These are phyloP conservation scores for Venustoraphidia nigricollis DNA, from an alignment of 2,888 invertebrate species.

Conservation along the genomic window DNA sequence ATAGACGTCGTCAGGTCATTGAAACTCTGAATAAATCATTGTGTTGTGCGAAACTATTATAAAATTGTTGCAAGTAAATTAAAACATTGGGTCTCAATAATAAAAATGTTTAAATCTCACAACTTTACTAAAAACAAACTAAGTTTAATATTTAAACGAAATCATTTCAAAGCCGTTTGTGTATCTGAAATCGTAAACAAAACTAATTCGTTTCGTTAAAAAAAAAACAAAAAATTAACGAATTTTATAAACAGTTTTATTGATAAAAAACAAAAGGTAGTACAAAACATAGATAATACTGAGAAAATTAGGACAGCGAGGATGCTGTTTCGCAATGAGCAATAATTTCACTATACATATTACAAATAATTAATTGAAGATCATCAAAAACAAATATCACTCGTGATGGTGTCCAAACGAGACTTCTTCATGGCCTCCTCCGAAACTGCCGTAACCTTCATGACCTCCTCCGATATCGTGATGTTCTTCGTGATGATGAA, in stretches of 20 bases:
- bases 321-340: neutral
- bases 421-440: conserved; percentile 17
- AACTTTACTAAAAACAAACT: no score
- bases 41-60: no score
- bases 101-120: no score
- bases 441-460: conserved; percentile 18
- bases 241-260: conserved; percentile 10
- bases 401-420: conserved; percentile 12
- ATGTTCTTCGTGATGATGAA: conserved; percentile 27
- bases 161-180: no score
- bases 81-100: no score
- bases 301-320: conserved; percentile 12
- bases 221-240: conserved; percentile 9
- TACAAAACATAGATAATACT: conserved; percentile 14
- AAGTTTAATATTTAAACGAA: no score
- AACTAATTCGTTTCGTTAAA: neutral
- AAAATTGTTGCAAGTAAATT: no score
- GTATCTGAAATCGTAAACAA: no score
- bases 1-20: no score
- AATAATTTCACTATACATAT: no score
- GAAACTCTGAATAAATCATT: no score
- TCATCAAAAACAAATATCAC: neutral
- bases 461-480: conserved; percentile 16
- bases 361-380: no score
- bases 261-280: conserved; percentile 11